These are phyloP conservation scores for Prionailurus viverrinus DNA, from an alignment of 2,113 vertebrate species.

Conservation along the genomic window DNA sequence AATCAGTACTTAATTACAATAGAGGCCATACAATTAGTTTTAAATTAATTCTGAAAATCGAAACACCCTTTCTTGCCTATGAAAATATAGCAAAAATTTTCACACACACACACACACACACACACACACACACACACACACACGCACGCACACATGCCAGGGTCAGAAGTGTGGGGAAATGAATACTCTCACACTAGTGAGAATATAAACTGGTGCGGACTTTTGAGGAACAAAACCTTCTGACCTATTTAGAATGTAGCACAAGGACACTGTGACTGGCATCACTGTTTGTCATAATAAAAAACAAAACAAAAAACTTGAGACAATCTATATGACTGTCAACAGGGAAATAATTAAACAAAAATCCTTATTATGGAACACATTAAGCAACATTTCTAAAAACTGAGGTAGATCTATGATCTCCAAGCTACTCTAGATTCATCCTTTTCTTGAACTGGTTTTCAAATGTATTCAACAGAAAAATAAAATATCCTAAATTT, in stretches of 20 bases:
- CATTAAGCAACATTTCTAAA: not conserved
- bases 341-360: not conserved
- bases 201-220: not conserved
- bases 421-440: not conserved
- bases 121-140: not conserved
- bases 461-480: not conserved
- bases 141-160: not conserved
- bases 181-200: not conserved
- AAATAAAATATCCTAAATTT: not conserved
- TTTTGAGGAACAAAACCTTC: not conserved
- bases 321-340: not conserved
- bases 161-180: not conserved
- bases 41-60: slow-evolving; percentile 20
- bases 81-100: not conserved
- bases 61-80: not conserved
- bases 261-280: not conserved
- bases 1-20: not conserved
- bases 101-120: not conserved
- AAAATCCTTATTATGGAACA: not conserved
- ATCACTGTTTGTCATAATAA: not conserved
- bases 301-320: not conserved
- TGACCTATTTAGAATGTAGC: not conserved
- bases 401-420: not conserved
- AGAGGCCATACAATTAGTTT: not conserved
- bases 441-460: not conserved